Evolutionary conservation across 2,797 vertebrate genomes (phyloP).

Genomic region (Acridotheres tristis): DNA sequence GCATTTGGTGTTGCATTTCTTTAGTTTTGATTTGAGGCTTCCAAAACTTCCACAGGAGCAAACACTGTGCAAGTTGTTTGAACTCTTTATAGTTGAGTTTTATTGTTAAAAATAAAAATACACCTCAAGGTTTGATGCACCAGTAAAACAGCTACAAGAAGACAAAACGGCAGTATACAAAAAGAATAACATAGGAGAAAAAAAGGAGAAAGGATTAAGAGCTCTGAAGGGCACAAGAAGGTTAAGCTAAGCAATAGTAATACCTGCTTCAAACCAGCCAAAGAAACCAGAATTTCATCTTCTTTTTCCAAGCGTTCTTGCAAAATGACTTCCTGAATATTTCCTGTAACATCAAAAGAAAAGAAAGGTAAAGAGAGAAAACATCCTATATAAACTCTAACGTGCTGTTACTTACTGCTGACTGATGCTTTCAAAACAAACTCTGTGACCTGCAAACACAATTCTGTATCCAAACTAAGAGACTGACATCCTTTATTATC

Average conservation of each 20-base stretch:
- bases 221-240: neutral
- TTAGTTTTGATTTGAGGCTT: neutral
- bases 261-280: constrained; percentile 98
- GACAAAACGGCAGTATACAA: neutral
- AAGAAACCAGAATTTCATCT: constrained; percentile 93
- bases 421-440: neutral
- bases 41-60: neutral
- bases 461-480: neutral
- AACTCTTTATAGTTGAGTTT: neutral
- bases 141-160: neutral
- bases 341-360: constrained; percentile 79
- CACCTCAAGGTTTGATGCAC: neutral
- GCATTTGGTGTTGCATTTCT: neutral
- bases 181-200: neutral
- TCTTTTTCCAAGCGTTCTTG: constrained; percentile 94
- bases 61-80: neutral
- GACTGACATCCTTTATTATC: neutral
- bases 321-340: constrained; percentile 96
- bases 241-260: neutral
- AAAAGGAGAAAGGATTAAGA: neutral
- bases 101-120: neutral
- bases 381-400: constrained; percentile 20
- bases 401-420: neutral
- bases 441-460: neutral
- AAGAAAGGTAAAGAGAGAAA: neutral